These are phyloP conservation scores for Himalopsyche kuldschensis DNA, from an alignment of 2,888 invertebrate genomes.

Conservation along the genomic window DNA sequence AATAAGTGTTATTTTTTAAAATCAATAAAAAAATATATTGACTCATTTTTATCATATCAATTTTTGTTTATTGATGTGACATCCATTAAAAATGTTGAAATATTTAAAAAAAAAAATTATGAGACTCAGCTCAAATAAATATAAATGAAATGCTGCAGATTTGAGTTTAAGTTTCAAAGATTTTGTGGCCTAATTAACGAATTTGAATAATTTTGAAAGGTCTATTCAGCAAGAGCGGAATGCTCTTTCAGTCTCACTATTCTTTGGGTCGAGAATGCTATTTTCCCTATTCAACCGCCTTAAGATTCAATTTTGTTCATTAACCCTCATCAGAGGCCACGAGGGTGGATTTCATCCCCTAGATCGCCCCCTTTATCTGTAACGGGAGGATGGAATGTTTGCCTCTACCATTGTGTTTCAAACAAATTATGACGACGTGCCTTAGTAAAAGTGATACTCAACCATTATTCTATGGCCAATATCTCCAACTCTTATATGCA, in stretches of 20 bases:
- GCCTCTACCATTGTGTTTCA: slow-evolving; percentile 32
- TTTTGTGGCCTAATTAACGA: neutral
- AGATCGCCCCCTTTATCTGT: neutral
- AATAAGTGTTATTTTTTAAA: too few relatives aligned
- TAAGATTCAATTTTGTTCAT: slow-evolving; percentile 40
- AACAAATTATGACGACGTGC: slow-evolving; percentile 40
- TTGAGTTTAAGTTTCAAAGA: neutral
- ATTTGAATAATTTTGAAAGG: neutral
- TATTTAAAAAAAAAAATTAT: too few relatives aligned
- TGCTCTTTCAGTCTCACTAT: neutral
- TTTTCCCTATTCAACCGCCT: slow-evolving; percentile 31
- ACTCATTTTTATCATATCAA: too few relatives aligned
- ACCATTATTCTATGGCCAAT: neutral
- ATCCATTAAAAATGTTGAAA: too few relatives aligned
- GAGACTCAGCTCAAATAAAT: too few relatives aligned
- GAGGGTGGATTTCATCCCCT: neutral
- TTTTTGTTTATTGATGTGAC: too few relatives aligned
- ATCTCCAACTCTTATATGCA: too few relatives aligned
- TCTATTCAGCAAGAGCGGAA: neutral
- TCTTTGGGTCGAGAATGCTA: slow-evolving; percentile 21
- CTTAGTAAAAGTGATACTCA: neutral
- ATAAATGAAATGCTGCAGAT: neutral
- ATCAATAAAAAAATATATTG: too few relatives aligned
- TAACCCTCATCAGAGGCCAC: slow-evolving; percentile 36
- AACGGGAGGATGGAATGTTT: neutral